Percentiles rank a stretch among this genome's conserved stretches.
Conservation (phyloP, 2,113 vertebrate species). For the Nycticebus coucang region DNA sequence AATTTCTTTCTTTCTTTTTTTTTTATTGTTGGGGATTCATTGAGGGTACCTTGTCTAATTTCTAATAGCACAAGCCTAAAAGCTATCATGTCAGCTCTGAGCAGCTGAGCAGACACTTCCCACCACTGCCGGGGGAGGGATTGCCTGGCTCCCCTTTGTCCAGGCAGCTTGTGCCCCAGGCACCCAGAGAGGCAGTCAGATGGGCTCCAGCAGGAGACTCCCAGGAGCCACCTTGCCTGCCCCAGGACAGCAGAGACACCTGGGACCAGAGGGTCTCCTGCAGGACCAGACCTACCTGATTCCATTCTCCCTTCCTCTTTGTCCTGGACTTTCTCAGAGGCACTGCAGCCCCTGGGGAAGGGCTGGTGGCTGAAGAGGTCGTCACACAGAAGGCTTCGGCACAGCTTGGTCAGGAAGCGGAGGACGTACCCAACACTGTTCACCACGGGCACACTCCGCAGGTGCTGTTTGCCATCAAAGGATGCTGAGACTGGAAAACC, state of each 20-base stretch:
- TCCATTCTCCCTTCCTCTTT: constrained; percentile 78
- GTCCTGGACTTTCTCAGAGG: constrained; percentile 77
- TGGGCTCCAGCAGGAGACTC: background rate
- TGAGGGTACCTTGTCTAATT: no score
- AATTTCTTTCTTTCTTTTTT: no score
- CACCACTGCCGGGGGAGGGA: background rate
- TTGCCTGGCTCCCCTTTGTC: background rate
- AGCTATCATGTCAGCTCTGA: background rate
- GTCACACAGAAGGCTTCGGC: constrained; percentile 94
- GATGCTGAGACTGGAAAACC: constrained; percentile 89
- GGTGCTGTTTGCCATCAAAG: constrained; percentile 97
- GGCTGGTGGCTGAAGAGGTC: constrained; percentile 98
- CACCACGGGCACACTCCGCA: constrained; percentile 94
- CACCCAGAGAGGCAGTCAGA: background rate
- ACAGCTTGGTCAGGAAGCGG: constrained; percentile 96
- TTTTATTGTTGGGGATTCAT: no score
- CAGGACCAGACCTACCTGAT: constrained; percentile 79
- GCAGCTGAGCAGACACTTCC: background rate
- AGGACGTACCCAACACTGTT: constrained; percentile 96
- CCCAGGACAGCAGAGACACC: accelerated
- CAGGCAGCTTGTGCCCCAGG: background rate
- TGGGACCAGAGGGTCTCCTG: background rate
- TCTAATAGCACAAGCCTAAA: background rate
- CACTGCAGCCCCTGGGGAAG: constrained; percentile 84
- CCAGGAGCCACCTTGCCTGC: background rate